phyloP scores from a whole-genome alignment of 2,797 vertebrate genomes.

The Apogon talboti region DNA sequence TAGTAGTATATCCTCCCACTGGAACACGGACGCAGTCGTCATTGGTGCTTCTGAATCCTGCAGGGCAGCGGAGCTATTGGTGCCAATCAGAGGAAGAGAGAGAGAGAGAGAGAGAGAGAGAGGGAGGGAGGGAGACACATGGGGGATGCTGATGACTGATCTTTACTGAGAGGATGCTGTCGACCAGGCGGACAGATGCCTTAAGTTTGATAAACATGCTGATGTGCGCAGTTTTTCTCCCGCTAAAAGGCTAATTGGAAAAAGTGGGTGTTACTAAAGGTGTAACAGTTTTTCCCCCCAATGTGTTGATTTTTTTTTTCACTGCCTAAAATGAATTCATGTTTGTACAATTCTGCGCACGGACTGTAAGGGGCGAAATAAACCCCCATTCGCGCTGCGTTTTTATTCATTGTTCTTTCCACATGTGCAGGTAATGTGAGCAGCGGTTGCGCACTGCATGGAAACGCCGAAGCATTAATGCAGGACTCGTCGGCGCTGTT shows the following conservation, averaged over 20 bases:
- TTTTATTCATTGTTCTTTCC: background rate
- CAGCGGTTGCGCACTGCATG: constrained; percentile 48
- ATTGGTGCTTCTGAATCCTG: constrained; percentile 65
- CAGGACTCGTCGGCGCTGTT: constrained; percentile 79
- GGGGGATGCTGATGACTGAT: constrained; percentile 78
- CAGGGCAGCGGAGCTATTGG: constrained; percentile 50
- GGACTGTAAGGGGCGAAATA: background rate
- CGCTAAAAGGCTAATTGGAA: constrained; percentile 40
- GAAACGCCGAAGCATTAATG: constrained; percentile 75
- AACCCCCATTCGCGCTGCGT: background rate
- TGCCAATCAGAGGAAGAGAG: constrained; percentile 68
- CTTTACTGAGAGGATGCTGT: constrained; percentile 76
- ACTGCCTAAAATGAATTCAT: background rate
- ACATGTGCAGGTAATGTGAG: constrained; percentile 72
- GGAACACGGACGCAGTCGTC: constrained; percentile 48
- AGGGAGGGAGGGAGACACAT: constrained; percentile 5
- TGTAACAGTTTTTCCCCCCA: background rate
- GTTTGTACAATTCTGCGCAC: background rate
- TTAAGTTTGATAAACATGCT: constrained; percentile 63
- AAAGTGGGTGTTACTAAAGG: constrained; percentile 68
- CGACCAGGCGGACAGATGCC: constrained; percentile 52
- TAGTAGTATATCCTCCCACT: constrained; percentile 55
- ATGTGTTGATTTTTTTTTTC: background rate
- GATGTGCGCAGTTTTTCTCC: constrained; percentile 42
- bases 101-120: constrained; percentile 13